Base-by-base conservation (phyloP, 2,888 invertebrate genomes). In the Erebia aethiops region DNA sequence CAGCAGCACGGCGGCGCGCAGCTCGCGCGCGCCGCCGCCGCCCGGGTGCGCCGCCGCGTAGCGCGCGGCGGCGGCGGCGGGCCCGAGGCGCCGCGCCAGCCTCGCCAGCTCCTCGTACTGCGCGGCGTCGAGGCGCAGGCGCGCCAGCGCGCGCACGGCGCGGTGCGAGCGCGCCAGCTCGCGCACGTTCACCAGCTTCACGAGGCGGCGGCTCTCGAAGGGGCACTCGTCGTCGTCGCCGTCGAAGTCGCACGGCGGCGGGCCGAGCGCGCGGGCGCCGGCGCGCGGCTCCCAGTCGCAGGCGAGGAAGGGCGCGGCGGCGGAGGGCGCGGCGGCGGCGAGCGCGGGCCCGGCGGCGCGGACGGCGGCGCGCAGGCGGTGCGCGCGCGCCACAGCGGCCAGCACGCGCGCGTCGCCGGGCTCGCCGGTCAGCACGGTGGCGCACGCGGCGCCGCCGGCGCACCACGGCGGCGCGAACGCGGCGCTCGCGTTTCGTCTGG, bases 381-480 rank as follows among this genome's bases (percentile, higher is more conserved):
- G 75, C 21, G 58, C 67, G 11, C 71, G 74, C 26, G 84, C 81
- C 1, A 82, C 79, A 1, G 62, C 75, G 1, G 72, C 74, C 14
- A 90, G 78, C 54, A 84, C 75, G 5, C 64, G 75, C 56, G 84
- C 85, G 75, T 89, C 90, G 43, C 72, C 78, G 52, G 71, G 80
- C 66, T 82, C 81, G 66, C 82, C 81, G 1, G 85, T 82, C 46
- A 89, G 75, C 21, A 88, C 60, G 0, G 83, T 81, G 2, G 88
- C 86, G 73, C 87, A 86, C 4, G 76, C 71, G 2, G 68, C 18
- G n/a, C 76, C 65, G 2, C 70, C 67, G 43, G 79, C 74, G 80
- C 96, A 96, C 78, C 91, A 90, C 7, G 87, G 79, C 0, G 96
- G 96, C n/a, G 91, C 89, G 82, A 93, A 95, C 16, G 65, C 8